Evolutionary conservation across 1,140 invertebrate genomes (phyloP).

Genomic region (Akabosia matsudoensis): DNA sequence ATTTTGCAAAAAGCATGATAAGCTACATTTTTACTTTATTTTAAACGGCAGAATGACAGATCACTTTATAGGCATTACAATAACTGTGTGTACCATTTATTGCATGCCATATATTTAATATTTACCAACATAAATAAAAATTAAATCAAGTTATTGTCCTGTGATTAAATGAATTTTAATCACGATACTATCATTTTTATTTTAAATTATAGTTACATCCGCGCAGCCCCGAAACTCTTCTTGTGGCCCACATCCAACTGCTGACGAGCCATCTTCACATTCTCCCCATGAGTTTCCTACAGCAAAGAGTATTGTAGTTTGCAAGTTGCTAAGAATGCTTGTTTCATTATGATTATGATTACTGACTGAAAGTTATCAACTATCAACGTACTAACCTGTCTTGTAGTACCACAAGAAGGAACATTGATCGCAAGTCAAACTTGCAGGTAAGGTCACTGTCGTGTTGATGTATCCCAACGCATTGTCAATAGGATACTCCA

Average conservation of each 20-base stretch:
- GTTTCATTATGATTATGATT: too few species aligned
- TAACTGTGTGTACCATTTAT: too few species aligned
- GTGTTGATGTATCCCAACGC: slow-evolving; percentile 43
- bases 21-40: too few species aligned
- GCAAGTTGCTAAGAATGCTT: too few species aligned
- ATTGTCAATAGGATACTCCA: not conserved
- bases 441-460: slow-evolving; percentile 55
- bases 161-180: too few species aligned
- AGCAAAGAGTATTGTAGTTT: not conserved
- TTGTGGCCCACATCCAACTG: slow-evolving; percentile 48
- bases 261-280: slow-evolving; percentile 59
- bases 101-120: too few species aligned
- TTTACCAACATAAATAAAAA: too few species aligned
- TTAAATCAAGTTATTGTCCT: too few species aligned
- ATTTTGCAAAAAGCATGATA: too few species aligned
- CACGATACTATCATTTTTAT: not conserved
- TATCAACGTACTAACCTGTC: slow-evolving; percentile 50
- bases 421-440: slow-evolving; percentile 62
- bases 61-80: too few species aligned
- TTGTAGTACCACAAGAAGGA: slow-evolving; percentile 67
- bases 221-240: slow-evolving; percentile 48
- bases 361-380: not conserved
- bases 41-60: too few species aligned
- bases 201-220: slow-evolving; percentile 41
- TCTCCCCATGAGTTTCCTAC: slow-evolving; percentile 47